Evolutionary conservation across 2,797 vertebrate species (phyloP).

Genomic region (Halcyon leucocephala): DNA sequence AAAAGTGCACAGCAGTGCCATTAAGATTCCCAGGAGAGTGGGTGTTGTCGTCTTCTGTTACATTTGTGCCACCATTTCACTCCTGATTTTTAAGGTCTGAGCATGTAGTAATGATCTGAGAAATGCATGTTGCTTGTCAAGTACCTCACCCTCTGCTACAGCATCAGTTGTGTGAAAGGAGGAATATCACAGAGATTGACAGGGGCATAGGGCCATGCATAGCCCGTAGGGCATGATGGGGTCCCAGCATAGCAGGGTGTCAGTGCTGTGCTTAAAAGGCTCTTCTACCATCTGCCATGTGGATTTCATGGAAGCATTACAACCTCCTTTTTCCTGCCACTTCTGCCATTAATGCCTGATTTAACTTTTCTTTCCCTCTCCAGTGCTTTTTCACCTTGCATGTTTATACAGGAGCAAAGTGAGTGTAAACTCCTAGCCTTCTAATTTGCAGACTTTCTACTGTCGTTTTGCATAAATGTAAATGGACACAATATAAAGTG

Average conservation of each 20-base stretch:
- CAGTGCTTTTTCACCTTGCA: not conserved
- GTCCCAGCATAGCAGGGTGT: not conserved
- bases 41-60: not conserved
- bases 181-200: not conserved
- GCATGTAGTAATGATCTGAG: not conserved
- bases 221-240: accelerated
- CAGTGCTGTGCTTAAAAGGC: not conserved
- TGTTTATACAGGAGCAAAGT: not conserved
- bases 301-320: not conserved
- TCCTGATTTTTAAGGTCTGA: not conserved
- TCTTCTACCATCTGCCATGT: not conserved
- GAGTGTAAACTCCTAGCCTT: not conserved
- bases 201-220: not conserved
- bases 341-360: not conserved
- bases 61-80: not conserved
- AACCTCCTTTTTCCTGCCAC: not conserved
- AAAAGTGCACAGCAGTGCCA: not conserved
- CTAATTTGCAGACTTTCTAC: not conserved
- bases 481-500: not conserved
- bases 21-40: not conserved
- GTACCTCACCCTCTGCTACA: not conserved
- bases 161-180: not conserved
- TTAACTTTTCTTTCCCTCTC: not conserved
- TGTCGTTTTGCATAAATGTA: not conserved
- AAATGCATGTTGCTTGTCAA: not conserved